phyloP scores from a whole-genome alignment of 1,140 invertebrate genomes.

The Hyles vespertilio region DNA sequence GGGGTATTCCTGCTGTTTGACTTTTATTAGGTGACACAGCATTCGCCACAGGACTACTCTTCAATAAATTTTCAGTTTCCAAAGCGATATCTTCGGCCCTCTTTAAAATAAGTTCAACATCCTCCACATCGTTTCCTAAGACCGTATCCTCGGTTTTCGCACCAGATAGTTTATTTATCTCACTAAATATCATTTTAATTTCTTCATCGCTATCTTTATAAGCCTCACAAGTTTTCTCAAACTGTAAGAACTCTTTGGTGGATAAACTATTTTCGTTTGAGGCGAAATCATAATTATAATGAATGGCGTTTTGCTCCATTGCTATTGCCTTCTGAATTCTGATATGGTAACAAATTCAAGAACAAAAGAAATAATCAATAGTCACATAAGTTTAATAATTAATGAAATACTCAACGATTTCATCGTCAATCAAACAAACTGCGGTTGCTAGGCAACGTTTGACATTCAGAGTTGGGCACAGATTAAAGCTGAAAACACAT shows the following conservation, averaged over 20 bases:
- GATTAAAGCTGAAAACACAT: too few relatives aligned
- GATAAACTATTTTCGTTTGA: conserved; percentile 53
- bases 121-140: conserved; percentile 50
- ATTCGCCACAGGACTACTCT: conserved; percentile 43
- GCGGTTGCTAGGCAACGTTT: conserved; percentile 48
- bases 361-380: too few relatives aligned
- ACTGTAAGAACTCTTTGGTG: conserved; percentile 60
- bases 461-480: too few relatives aligned
- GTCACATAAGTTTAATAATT: too few relatives aligned
- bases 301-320: conserved; percentile 27
- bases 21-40: conserved; percentile 15
- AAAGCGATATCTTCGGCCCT: conserved; percentile 61
- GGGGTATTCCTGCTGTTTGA: conserved; percentile 33
- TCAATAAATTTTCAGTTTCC: conserved; percentile 59
- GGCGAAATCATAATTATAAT: conserved; percentile 22
- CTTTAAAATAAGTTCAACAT: conserved; percentile 64
- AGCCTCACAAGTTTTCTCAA: conserved; percentile 59
- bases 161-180: conserved; percentile 58
- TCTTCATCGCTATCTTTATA: conserved; percentile 65
- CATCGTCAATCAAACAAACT: conserved; percentile 22
- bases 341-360: too few relatives aligned
- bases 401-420: too few relatives aligned
- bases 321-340: background rate
- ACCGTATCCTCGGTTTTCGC: conserved; percentile 39
- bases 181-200: conserved; percentile 65